Percentiles rank a stretch among this genome's conserved stretches.
These are phyloP conservation scores for Thereva nobilitata DNA, from an alignment of 2,888 invertebrate genomes.

Conservation along the genomic window DNA sequence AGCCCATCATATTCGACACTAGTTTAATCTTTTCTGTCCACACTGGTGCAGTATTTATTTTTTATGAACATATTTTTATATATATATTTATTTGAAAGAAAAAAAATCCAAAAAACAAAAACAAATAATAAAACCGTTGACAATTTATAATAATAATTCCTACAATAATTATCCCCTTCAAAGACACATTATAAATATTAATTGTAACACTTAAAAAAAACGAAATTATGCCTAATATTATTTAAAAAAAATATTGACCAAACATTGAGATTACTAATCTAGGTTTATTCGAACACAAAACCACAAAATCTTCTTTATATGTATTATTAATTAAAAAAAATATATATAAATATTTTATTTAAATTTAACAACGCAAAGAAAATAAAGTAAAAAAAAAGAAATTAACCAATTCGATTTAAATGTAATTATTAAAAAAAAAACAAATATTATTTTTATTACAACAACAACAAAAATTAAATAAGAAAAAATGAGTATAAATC, in stretches of 20 bases:
- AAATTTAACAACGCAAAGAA: neutral
- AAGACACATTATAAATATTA: neutral
- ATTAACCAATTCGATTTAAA: constrained; percentile 5
- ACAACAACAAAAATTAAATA: constrained; percentile 10
- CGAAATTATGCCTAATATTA: too few species aligned
- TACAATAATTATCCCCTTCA: too few species aligned
- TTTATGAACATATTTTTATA: too few species aligned
- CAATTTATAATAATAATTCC: too few species aligned
- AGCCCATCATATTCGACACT: too few species aligned
- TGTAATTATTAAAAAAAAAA: constrained; percentile 3
- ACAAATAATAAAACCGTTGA: too few species aligned
- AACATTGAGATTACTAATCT: constrained; percentile 30
- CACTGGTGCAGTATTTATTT: too few species aligned
- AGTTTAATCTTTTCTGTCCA: too few species aligned
- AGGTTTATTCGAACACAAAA: neutral
- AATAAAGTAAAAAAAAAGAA: too few species aligned
- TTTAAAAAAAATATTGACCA: constrained; percentile 3
- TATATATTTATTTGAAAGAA: too few species aligned
- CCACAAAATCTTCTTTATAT: constrained; percentile 9
- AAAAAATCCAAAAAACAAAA: too few species aligned
- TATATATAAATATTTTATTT: neutral
- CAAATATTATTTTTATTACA: constrained; percentile 8
- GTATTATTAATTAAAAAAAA: constrained; percentile 14
- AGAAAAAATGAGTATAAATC: constrained; percentile 11
- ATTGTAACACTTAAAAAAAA: neutral